These are phyloP conservation scores for Enteromius afrohamiltoni DNA, from an alignment of 2,797 vertebrate species.

Conservation along the genomic window DNA sequence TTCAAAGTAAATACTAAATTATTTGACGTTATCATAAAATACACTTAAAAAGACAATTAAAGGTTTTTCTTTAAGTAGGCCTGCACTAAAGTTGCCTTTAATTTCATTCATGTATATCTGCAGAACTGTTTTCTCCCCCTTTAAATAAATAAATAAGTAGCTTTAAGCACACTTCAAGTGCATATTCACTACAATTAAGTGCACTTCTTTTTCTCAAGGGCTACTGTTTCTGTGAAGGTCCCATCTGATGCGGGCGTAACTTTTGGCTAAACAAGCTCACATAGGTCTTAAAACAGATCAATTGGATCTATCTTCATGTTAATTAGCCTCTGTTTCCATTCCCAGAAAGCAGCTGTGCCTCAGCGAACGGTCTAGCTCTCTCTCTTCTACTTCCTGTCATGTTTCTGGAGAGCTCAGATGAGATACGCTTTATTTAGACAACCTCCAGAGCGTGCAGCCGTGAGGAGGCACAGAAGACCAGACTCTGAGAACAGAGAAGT, in stretches of 20 bases:
- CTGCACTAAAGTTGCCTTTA: not conserved
- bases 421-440: constrained; percentile 1
- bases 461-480: not conserved
- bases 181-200: not conserved
- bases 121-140: not conserved
- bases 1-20: not conserved
- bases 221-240: not conserved
- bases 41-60: not conserved
- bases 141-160: not conserved
- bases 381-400: not conserved
- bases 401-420: not conserved
- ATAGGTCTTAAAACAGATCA: not conserved
- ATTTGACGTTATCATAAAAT: not conserved
- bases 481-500: not conserved
- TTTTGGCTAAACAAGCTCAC: not conserved
- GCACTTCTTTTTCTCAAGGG: not conserved
- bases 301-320: not conserved
- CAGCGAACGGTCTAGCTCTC: not conserved
- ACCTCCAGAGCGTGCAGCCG: not conserved
- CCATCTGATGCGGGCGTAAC: not conserved
- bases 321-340: not conserved
- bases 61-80: not conserved
- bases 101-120: not conserved
- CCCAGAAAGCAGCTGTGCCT: constrained; percentile 28
- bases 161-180: not conserved